phyloP scores from a whole-genome alignment of 2,113 vertebrate genomes.

The Nothobranchius kuhntae region DNA sequence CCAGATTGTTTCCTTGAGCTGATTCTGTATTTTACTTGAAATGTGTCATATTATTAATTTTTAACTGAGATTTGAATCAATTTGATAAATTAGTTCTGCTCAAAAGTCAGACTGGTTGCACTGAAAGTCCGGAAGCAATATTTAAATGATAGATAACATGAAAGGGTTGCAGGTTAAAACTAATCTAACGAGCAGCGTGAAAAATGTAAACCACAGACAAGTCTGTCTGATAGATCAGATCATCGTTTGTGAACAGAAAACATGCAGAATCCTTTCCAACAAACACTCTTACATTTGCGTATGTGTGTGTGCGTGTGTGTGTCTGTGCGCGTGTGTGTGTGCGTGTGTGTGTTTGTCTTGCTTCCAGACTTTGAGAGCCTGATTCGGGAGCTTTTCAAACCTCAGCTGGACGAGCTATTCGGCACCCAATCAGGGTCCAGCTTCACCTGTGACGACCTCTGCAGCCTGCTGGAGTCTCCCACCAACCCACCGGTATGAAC shows the following conservation, averaged over 20 bases:
- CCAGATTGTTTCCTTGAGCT: not conserved
- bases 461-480: slow-evolving; percentile 68
- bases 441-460: slow-evolving; percentile 65
- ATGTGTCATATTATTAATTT: too few relatives aligned
- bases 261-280: not conserved
- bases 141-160: too few relatives aligned
- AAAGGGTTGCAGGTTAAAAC: too few relatives aligned
- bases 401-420: slow-evolving; percentile 72
- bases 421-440: slow-evolving; percentile 33
- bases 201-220: too few relatives aligned
- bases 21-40: not conserved
- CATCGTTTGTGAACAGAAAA: not conserved
- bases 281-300: too few relatives aligned
- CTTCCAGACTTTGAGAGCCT: slow-evolving; percentile 83
- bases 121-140: too few relatives aligned
- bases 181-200: too few relatives aligned
- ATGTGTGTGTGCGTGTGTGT: not conserved
- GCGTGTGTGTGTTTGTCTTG: not conserved
- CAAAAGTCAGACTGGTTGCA: too few relatives aligned
- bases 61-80: too few relatives aligned
- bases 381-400: slow-evolving; percentile 80
- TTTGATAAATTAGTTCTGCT: too few relatives aligned
- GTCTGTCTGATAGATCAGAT: not conserved
- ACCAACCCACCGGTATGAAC: slow-evolving; percentile 62
- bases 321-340: not conserved